Evolutionary conservation across 2,888 invertebrate species (phyloP).

Genomic region (Bimastos eiseni): DNA sequence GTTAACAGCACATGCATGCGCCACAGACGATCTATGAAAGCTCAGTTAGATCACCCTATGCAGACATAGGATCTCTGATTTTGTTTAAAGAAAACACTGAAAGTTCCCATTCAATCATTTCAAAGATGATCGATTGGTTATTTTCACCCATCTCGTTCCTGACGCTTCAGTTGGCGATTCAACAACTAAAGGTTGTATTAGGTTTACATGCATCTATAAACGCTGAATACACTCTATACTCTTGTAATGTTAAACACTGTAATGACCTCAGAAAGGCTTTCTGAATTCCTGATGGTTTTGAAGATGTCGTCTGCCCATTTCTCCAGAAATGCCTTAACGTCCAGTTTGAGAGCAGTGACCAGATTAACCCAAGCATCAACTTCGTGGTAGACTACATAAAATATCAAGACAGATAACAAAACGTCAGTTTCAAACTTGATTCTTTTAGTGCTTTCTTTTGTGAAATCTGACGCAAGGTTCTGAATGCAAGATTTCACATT

Average conservation of each 20-base stretch:
- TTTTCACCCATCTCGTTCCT: background rate
- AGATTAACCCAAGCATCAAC: constrained; percentile 71
- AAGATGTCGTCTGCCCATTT: constrained; percentile 40
- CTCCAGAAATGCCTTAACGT: constrained; percentile 51
- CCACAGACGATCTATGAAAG: background rate
- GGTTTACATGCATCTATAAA: background rate
- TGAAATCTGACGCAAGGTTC: no score
- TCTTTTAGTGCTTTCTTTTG: background rate
- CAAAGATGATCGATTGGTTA: background rate
- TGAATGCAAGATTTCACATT: background rate
- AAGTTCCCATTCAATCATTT: background rate
- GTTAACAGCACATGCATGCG: background rate
- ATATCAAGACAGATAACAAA: background rate
- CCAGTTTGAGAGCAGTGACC: constrained; percentile 50
- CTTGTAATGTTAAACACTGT: no score
- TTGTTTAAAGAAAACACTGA: background rate
- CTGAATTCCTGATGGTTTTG: constrained; percentile 33
- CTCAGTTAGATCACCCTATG: background rate
- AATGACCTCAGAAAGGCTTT: constrained; percentile 34
- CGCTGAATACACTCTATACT: no score
- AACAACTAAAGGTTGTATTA: background rate
- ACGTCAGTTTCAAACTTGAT: background rate
- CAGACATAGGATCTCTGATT: no score
- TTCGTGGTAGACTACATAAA: constrained; percentile 25
- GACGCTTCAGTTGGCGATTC: background rate